These are phyloP conservation scores for Sebastolobus alascanus DNA, from an alignment of 2,797 vertebrate species.

Conservation along the genomic window DNA sequence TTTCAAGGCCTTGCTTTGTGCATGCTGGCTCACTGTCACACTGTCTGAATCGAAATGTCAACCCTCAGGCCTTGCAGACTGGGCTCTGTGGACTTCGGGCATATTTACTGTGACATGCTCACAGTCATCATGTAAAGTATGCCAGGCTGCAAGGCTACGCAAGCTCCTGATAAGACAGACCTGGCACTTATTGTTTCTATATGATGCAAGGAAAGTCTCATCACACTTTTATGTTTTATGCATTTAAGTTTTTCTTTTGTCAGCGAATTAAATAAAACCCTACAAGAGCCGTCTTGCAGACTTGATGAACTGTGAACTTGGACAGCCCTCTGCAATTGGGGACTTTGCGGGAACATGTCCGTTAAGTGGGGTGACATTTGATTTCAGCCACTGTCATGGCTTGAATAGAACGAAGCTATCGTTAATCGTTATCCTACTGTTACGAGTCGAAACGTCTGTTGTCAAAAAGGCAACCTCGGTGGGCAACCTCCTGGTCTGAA, in stretches of 20 bases:
- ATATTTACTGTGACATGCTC: neutral
- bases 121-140: neutral
- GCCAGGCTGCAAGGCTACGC: neutral
- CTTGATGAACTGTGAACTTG: neutral
- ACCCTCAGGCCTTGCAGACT: neutral
- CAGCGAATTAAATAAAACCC: neutral
- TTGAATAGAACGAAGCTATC: neutral
- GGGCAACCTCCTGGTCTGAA: too few relatives aligned
- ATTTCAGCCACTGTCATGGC: neutral
- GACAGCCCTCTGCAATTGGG: neutral
- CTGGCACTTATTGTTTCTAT: neutral
- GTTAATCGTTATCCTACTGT: neutral
- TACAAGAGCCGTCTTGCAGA: neutral
- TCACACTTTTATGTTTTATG: neutral
- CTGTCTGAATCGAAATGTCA: constrained; percentile 4
- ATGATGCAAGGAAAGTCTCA: neutral
- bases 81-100: neutral
- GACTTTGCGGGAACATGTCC: neutral
- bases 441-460: constrained; percentile 2
- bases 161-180: neutral
- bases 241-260: neutral
- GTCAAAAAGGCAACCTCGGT: neutral
- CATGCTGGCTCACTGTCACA: neutral
- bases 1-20: constrained; percentile 7
- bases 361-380: neutral